Evolutionary conservation across 2,888 invertebrate species (phyloP).

Genomic region (Thecophora atra): DNA sequence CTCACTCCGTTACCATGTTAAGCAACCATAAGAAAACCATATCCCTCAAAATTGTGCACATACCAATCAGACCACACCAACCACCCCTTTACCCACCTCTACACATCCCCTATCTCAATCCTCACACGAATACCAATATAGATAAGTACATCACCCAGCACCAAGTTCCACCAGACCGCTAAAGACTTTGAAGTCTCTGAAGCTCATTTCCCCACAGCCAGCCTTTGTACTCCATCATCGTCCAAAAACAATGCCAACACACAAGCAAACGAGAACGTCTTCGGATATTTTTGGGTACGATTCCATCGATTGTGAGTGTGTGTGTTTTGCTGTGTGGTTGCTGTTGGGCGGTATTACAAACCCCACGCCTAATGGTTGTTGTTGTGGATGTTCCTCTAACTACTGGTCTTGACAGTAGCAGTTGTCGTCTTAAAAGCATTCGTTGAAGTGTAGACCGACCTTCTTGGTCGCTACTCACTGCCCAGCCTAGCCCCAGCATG

Average conservation of each 20-base stretch:
- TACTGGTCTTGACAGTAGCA: not conserved
- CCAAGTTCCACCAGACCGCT: not conserved
- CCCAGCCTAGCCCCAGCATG: constrained; percentile 14
- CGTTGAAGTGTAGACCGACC: not conserved
- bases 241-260: constrained; percentile 29
- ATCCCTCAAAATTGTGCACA: constrained; percentile 40
- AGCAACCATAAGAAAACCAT: constrained; percentile 39
- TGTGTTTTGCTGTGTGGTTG: not conserved
- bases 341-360: not conserved
- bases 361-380: constrained; percentile 7
- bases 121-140: constrained; percentile 8
- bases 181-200: constrained; percentile 3
- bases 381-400: constrained; percentile 10
- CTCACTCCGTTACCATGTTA: constrained; percentile 14
- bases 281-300: constrained; percentile 28
- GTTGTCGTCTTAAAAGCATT: constrained; percentile 22
- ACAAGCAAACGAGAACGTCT: constrained; percentile 26
- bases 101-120: not conserved
- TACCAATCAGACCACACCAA: constrained; percentile 40
- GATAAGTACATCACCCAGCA: not conserved
- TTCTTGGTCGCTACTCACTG: not conserved
- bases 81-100: constrained; percentile 32
- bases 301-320: not conserved
- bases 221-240: constrained; percentile 26
- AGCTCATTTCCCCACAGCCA: not conserved